A percentile compares a stretch with the other conserved stretches of the same genome.
phyloP scores from a whole-genome alignment of 64 coral and sea anemone species.

The Pachyseris speciosa region DNA sequence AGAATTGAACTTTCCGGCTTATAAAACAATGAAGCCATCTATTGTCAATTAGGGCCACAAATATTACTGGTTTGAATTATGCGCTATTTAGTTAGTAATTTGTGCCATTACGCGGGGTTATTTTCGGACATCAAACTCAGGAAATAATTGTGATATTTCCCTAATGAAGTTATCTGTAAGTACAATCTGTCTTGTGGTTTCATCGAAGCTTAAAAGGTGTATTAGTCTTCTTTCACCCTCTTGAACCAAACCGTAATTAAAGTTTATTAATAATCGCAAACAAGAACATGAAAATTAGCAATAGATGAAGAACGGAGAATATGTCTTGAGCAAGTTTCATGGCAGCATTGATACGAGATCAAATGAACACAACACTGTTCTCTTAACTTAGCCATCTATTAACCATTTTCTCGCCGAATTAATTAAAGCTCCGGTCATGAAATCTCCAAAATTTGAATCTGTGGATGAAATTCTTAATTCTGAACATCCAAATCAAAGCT shows the following conservation, averaged over 20 bases:
- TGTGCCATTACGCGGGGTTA: neutral
- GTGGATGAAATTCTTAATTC: neutral
- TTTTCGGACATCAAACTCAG: neutral
- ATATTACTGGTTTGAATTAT: neutral
- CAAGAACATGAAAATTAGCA: no score
- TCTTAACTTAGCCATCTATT: neutral
- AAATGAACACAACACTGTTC: neutral
- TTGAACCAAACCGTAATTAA: neutral
- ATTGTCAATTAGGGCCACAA: neutral
- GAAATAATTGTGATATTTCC: conserved; percentile 39
- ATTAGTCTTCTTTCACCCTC: neutral
- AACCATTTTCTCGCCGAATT: no score
- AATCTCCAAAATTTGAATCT: neutral
- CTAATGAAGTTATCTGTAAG: conserved; percentile 31
- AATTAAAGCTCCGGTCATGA: neutral
- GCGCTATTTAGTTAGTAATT: conserved; percentile 8
- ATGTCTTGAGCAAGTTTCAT: neutral
- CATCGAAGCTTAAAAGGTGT: neutral
- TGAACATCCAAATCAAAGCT: neutral
- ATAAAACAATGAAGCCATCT: conserved; percentile 11
- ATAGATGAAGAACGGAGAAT: no score
- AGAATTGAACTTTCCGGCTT: conserved; percentile 22
- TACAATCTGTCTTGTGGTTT: conserved; percentile 24
- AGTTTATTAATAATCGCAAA: neutral
- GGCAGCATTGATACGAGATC: neutral